Conservation (phyloP, 1,140 invertebrate genomes). For the Macrosteles quadrilineatus region DNA sequence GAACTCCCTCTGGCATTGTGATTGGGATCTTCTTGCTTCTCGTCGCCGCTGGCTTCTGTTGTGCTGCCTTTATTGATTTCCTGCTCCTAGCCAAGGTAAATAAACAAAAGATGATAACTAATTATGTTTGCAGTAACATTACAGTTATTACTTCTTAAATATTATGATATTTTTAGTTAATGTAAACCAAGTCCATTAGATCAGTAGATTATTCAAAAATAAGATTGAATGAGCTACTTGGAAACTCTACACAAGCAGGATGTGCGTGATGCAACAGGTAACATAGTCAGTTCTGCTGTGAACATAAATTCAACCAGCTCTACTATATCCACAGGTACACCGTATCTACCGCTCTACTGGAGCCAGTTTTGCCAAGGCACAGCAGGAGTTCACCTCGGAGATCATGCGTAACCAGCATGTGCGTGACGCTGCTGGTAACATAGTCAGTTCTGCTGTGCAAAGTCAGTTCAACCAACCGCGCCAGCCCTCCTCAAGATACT, state of each 20-base stretch:
- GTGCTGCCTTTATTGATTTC: constrained; percentile 73
- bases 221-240: no score
- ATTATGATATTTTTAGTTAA: no score
- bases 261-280: no score
- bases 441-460: constrained; percentile 78
- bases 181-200: no score
- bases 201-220: no score
- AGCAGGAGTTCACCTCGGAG: constrained; percentile 93
- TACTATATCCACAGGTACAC: constrained; percentile 94
- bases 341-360: constrained; percentile 93
- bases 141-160: no score
- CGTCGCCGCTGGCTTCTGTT: constrained; percentile 72
- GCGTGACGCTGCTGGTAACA: constrained; percentile 82
- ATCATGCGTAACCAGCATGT: constrained; percentile 94
- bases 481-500: constrained; percentile 31
- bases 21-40: constrained; percentile 72
- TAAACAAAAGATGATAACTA: no score
- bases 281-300: no score
- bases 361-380: constrained; percentile 95
- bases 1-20: constrained; percentile 57
- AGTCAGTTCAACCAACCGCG: constrained; percentile 57
- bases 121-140: no score
- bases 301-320: no score
- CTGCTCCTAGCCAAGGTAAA: constrained; percentile 82
- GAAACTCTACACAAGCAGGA: no score